Evolutionary conservation across 2,888 invertebrate genomes (phyloP).

Genomic region (Clanis bilineata): DNA sequence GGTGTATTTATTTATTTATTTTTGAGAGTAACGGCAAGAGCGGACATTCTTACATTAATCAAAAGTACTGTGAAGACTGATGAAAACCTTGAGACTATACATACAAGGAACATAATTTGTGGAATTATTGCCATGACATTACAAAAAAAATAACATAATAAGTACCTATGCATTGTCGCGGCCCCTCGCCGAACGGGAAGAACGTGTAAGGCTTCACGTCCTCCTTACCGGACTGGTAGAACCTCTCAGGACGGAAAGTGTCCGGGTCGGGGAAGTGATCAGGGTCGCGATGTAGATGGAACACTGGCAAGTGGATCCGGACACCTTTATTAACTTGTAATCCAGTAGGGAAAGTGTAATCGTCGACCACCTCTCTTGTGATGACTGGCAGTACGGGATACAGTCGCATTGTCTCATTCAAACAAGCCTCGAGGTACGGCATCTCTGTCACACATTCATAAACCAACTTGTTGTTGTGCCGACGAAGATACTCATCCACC

Average conservation of each 20-base stretch:
- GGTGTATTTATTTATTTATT: too few species aligned
- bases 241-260: conserved; percentile 49
- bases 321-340: conserved; percentile 43
- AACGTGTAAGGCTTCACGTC: conserved; percentile 45
- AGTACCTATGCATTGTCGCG: conserved; percentile 52
- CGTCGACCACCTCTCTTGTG: conserved; percentile 45
- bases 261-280: conserved; percentile 49
- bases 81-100: too few species aligned
- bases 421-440: conserved; percentile 46
- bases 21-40: too few species aligned
- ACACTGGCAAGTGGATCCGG: conserved; percentile 50
- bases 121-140: too few species aligned
- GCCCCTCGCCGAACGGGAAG: conserved; percentile 56
- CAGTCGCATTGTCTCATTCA: conserved; percentile 45
- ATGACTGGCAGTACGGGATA: conserved; percentile 46
- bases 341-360: conserved; percentile 50
- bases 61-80: too few species aligned
- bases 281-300: conserved; percentile 46
- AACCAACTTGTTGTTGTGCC: conserved; percentile 34
- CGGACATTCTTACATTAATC: too few species aligned
- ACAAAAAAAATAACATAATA: too few species aligned
- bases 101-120: too few species aligned
- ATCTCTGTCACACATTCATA: conserved; percentile 48
- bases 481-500: conserved; percentile 43
- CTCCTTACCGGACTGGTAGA: conserved; percentile 39